Percentiles rank a stretch among this genome's conserved stretches.
Evolutionary conservation across 2,888 invertebrate species (phyloP).

Genomic region (Lucinisca nassula): DNA sequence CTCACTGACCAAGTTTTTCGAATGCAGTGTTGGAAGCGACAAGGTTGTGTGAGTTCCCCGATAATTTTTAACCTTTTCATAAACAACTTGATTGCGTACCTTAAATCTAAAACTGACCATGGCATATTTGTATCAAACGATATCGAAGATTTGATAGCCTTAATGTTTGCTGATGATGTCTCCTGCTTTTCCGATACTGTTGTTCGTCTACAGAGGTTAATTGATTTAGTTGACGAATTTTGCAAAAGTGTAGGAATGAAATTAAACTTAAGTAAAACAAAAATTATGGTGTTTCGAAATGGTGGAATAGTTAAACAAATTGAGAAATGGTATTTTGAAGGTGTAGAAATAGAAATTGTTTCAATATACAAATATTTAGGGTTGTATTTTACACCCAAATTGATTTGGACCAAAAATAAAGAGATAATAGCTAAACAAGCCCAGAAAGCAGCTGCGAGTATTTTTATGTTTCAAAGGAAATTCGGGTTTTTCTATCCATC

Average conservation of each 20-base stretch:
- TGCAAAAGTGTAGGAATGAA: constrained; percentile 25
- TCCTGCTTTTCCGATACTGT: constrained; percentile 21
- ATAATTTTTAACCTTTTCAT: constrained; percentile 19
- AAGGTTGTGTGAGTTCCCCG: constrained; percentile 19
- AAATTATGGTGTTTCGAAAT: constrained; percentile 21
- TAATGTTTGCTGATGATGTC: constrained; percentile 34
- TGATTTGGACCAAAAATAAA: background rate
- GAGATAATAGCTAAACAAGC: constrained; percentile 1
- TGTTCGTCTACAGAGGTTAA: constrained; percentile 14
- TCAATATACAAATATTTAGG: constrained; percentile 36
- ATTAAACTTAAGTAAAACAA: constrained; percentile 17
- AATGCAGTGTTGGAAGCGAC: background rate
- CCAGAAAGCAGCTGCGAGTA: background rate
- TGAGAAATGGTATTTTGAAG: constrained; percentile 11
- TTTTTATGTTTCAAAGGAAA: background rate
- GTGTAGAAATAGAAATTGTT: background rate
- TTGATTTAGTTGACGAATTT: constrained; percentile 13
- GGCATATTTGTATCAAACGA: constrained; percentile 3
- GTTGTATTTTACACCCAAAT: constrained; percentile 15
- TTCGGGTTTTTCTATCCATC: background rate
- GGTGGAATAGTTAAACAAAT: constrained; percentile 10
- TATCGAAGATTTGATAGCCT: background rate
- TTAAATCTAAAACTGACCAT: background rate
- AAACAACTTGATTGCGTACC: constrained; percentile 3
- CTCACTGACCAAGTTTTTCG: background rate